Evolutionary conservation across 2,888 invertebrate species (phyloP).

Genomic region (Melanchra persicariae): DNA sequence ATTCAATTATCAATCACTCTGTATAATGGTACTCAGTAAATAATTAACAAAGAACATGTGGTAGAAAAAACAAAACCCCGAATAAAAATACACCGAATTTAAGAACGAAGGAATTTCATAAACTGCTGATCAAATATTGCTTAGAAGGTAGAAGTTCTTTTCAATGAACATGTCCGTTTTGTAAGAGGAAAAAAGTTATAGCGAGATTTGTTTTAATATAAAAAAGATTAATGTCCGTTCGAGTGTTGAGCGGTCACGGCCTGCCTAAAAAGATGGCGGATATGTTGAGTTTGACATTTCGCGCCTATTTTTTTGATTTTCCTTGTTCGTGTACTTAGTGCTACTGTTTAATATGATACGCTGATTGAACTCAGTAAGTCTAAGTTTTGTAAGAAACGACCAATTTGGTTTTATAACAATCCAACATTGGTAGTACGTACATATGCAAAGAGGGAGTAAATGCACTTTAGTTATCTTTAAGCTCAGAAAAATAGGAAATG

Average conservation of each 20-base stretch:
- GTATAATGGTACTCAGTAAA: not conserved
- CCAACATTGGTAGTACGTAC: too few species aligned
- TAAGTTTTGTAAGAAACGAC: too few species aligned
- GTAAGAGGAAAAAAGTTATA: slow-evolving; percentile 36
- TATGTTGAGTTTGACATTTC: not conserved
- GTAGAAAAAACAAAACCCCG: slow-evolving; percentile 30
- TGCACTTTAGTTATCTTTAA: not conserved
- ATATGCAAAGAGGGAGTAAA: too few species aligned
- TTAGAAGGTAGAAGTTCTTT: slow-evolving; percentile 10
- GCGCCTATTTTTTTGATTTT: not conserved
- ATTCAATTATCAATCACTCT: not conserved
- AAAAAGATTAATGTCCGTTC: not conserved
- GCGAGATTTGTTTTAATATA: not conserved
- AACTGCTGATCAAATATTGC: slow-evolving; percentile 39
- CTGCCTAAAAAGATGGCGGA: not conserved
- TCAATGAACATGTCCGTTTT: slow-evolving; percentile 23
- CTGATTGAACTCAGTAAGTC: too few species aligned
- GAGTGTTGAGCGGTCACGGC: slow-evolving; percentile 15
- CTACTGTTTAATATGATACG: too few species aligned
- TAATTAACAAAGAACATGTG: slow-evolving; percentile 21
- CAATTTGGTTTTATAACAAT: too few species aligned
- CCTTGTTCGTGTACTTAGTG: too few species aligned
- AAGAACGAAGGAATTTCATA: slow-evolving; percentile 26
- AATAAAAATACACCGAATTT: slow-evolving; percentile 15
- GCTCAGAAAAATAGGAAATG: not conserved